Evolutionary conservation across 1,140 invertebrate genomes (phyloP).

Genomic region (Drosophila elegans): DNA sequence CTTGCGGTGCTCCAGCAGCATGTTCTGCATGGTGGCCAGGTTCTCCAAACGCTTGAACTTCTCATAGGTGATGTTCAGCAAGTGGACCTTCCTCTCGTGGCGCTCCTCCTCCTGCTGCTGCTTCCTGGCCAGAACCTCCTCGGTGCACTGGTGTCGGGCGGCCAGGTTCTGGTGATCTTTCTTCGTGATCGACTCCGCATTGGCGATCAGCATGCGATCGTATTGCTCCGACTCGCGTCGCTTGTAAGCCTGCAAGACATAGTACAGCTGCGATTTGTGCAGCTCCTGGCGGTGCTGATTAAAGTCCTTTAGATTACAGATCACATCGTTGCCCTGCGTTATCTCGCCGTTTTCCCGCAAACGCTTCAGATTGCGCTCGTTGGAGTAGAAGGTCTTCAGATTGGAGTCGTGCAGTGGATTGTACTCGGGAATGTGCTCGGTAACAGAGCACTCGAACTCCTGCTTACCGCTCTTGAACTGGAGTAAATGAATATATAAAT

Average conservation of each 20-base stretch:
- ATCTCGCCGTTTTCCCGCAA: conserved; percentile 76
- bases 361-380: conserved; percentile 73
- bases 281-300: conserved; percentile 76
- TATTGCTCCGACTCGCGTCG: conserved; percentile 69
- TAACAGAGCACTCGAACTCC: conserved; percentile 69
- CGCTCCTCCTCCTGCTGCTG: conserved; percentile 43
- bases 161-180: conserved; percentile 63
- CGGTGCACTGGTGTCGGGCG: conserved; percentile 53
- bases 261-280: conserved; percentile 82
- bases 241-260: conserved; percentile 73
- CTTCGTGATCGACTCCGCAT: conserved; percentile 71
- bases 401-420: conserved; percentile 81
- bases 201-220: conserved; percentile 70
- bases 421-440: conserved; percentile 67
- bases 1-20: conserved; percentile 66
- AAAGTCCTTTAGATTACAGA: conserved; percentile 81
- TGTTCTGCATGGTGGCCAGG: conserved; percentile 50
- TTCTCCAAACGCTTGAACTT: conserved; percentile 59
- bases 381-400: conserved; percentile 76
- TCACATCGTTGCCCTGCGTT: conserved; percentile 78
- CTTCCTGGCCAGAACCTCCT: conserved; percentile 64
- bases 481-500: neutral
- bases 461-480: conserved; percentile 71
- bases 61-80: conserved; percentile 53
- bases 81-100: conserved; percentile 47